Evolutionary conservation across 2,113 vertebrate genomes (phyloP).

Genomic region (Epinephelus cyanopodus): DNA sequence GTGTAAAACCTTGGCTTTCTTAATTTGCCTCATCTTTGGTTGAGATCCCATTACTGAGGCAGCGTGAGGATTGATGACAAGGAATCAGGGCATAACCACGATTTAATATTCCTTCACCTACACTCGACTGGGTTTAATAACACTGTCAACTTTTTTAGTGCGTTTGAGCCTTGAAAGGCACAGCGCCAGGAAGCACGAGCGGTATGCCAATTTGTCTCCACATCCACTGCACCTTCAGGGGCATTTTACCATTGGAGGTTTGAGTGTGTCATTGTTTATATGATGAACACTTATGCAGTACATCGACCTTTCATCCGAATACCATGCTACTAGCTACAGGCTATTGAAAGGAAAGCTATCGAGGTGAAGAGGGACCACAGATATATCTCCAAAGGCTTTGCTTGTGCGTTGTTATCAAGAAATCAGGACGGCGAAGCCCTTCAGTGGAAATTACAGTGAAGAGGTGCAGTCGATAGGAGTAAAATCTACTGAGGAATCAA

Average conservation of each 20-base stretch:
- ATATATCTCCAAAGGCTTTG: constrained; percentile 30
- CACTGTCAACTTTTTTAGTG: constrained; percentile 56
- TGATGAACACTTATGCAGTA: constrained; percentile 26
- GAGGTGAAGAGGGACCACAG: constrained; percentile 24
- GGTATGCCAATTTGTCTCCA: constrained; percentile 38
- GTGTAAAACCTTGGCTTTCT: constrained; percentile 40
- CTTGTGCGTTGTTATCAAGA: constrained; percentile 2
- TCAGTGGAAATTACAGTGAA: constrained; percentile 16
- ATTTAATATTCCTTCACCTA: constrained; percentile 63
- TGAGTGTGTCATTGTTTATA: constrained; percentile 47
- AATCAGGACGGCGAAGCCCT: constrained; percentile 27
- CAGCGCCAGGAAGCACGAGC: constrained; percentile 39
- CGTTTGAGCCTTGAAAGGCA: constrained; percentile 49
- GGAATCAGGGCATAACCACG: constrained; percentile 45
- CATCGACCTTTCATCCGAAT: constrained; percentile 37
- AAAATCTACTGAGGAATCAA: constrained; percentile 2
- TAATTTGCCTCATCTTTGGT: constrained; percentile 61
- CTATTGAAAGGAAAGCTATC: constrained; percentile 26
- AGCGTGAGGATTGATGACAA: constrained; percentile 54
- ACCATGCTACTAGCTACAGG: constrained; percentile 35
- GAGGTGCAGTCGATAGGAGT: not conserved
- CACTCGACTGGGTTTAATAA: constrained; percentile 70
- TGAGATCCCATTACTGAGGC: constrained; percentile 47
- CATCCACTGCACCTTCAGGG: constrained; percentile 33
- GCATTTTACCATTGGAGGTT: constrained; percentile 28